phyloP scores from a whole-genome alignment of 2,797 vertebrate species.

The Intellagama lesueurii region DNA sequence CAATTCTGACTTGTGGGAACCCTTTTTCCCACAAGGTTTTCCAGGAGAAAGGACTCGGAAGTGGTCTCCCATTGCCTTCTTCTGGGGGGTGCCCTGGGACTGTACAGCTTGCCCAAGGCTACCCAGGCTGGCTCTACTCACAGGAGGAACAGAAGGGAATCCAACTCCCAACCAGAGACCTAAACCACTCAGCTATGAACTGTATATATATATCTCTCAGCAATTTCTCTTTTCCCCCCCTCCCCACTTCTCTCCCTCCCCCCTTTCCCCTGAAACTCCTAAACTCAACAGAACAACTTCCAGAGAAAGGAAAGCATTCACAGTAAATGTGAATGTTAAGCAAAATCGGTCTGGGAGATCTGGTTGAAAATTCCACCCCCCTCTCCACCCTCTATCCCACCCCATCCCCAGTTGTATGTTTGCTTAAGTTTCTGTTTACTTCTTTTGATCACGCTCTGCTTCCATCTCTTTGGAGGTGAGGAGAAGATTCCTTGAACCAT shows the following conservation, averaged over 20 bases:
- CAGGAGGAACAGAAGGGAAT: too few species aligned
- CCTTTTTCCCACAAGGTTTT: too few species aligned
- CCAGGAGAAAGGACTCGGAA: too few species aligned
- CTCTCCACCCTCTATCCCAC: neutral
- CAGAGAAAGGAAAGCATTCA: neutral
- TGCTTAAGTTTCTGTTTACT: neutral
- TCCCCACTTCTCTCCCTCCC: neutral
- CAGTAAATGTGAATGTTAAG: neutral
- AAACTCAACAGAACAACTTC: neutral
- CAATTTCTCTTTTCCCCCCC: neutral
- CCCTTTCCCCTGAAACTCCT: neutral
- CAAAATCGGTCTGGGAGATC: neutral
- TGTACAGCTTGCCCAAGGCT: too few species aligned
- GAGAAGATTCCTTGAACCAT: constrained; percentile 48
- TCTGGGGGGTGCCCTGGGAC: too few species aligned
- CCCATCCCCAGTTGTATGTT: neutral
- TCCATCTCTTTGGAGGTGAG: constrained; percentile 6
- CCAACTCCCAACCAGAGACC: too few species aligned
- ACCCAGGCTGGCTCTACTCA: too few species aligned
- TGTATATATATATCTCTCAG: too few species aligned
- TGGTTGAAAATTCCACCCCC: neutral
- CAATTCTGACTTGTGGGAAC: too few species aligned
- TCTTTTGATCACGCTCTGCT: neutral
- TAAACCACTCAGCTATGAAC: too few species aligned
- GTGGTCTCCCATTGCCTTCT: too few species aligned